phyloP scores from a whole-genome alignment of 2,113 vertebrate species.

The Accipiter cooperii region DNA sequence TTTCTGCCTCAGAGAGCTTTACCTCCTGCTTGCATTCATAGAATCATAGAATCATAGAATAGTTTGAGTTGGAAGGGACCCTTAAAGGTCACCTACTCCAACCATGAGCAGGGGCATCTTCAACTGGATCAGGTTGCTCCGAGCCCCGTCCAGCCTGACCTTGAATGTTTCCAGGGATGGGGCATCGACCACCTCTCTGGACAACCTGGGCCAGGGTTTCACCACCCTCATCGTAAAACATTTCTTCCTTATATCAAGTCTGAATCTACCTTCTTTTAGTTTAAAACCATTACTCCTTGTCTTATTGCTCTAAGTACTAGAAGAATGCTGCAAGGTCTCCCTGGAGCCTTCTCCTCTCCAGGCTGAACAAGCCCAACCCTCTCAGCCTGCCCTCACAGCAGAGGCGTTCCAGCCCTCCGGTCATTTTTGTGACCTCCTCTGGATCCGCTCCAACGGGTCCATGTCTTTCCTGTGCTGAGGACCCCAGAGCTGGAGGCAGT shows the following conservation, averaged over 20 bases:
- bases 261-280: neutral
- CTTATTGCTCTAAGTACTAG: neutral
- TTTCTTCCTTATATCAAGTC: neutral
- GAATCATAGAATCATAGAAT: neutral
- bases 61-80: neutral
- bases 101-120: neutral
- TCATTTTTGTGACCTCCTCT: too few relatives aligned
- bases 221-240: neutral
- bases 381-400: accelerated
- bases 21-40: neutral
- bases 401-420: neutral
- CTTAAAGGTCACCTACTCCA: neutral
- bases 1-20: neutral
- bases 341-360: neutral
- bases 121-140: neutral
- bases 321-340: neutral
- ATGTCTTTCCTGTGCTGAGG: neutral
- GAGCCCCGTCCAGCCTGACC: neutral
- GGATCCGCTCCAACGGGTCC: neutral
- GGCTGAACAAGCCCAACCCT: neutral
- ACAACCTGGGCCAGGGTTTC: neutral
- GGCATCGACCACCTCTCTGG: neutral
- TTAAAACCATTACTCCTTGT: neutral
- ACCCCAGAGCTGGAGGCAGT: neutral
- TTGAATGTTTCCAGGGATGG: neutral